Evolutionary conservation across 1,140 invertebrate genomes (phyloP).

Genomic region (Drosophila kanapiae): DNA sequence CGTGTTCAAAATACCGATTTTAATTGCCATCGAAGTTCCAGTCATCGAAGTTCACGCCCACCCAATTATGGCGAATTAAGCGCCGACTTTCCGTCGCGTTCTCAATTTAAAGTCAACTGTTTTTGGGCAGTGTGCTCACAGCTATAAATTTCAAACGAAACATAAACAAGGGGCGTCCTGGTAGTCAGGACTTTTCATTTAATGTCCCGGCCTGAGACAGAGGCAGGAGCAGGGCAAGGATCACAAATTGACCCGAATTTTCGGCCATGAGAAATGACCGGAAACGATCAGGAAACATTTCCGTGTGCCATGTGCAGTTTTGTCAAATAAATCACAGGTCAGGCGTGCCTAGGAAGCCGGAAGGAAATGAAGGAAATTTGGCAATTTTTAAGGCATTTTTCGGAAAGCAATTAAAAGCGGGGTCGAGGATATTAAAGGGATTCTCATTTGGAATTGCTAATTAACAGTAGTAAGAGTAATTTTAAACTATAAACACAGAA

Average conservation of each 20-base stretch:
- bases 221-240: constrained; percentile 9
- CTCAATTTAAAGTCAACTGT: constrained; percentile 8
- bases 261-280: constrained; percentile 28
- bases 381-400: constrained; percentile 16
- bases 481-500: too few relatives aligned
- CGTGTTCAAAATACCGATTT: constrained; percentile 30
- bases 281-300: constrained; percentile 38
- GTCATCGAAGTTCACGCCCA: constrained; percentile 18
- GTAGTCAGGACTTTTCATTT: constrained; percentile 27
- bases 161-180: constrained; percentile 7
- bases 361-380: constrained; percentile 16
- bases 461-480: not conserved
- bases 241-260: constrained; percentile 43
- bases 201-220: constrained; percentile 27
- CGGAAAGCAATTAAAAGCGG: constrained; percentile 25
- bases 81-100: not conserved
- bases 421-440: not conserved
- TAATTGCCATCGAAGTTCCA: constrained; percentile 35
- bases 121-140: constrained; percentile 24
- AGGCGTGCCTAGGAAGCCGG: not conserved
- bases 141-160: constrained; percentile 46
- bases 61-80: constrained; percentile 33
- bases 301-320: constrained; percentile 35
- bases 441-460: too few relatives aligned
- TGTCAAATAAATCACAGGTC: constrained; percentile 39